Evolutionary conservation across 2,888 invertebrate genomes (phyloP).

Genomic region (Bombylius discolor): DNA sequence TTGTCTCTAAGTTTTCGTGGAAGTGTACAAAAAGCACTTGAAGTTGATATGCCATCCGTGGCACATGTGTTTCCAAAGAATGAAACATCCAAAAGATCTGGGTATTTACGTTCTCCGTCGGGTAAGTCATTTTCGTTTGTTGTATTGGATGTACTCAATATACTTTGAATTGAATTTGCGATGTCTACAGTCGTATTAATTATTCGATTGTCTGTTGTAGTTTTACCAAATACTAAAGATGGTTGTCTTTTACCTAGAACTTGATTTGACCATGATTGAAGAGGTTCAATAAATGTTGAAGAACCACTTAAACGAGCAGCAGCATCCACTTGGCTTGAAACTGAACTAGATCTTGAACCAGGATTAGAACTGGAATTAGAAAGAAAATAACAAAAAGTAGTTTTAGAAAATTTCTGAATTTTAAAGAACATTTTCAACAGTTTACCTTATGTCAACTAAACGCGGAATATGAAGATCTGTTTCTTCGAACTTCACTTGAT

Average conservation of each 20-base stretch:
- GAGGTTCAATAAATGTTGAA: conserved; percentile 19
- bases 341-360: conserved; percentile 45
- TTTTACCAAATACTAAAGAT: background rate
- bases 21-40: conserved; percentile 48
- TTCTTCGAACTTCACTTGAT: conserved; percentile 23
- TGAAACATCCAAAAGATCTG: conserved; percentile 33
- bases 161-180: background rate
- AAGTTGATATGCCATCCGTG: conserved; percentile 3
- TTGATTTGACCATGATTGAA: conserved; percentile 38
- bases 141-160: conserved; percentile 24
- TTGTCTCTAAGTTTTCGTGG: conserved; percentile 38
- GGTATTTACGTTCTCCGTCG: conserved; percentile 28
- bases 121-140: conserved; percentile 35
- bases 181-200: background rate
- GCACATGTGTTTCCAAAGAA: conserved; percentile 22
- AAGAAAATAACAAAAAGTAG: background rate
- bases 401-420: background rate
- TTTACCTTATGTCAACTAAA: conserved; percentile 48
- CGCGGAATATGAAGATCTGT: conserved; percentile 55
- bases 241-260: conserved; percentile 18
- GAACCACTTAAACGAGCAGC: conserved; percentile 18
- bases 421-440: background rate
- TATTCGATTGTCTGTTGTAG: background rate
- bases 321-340: conserved; percentile 39
- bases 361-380: conserved; percentile 38